Evolutionary conservation across 2,797 vertebrate genomes (phyloP), one percentile per base, ranked within the genome.

Genomic region (Sternarchorhynchus goeldii): DNA sequence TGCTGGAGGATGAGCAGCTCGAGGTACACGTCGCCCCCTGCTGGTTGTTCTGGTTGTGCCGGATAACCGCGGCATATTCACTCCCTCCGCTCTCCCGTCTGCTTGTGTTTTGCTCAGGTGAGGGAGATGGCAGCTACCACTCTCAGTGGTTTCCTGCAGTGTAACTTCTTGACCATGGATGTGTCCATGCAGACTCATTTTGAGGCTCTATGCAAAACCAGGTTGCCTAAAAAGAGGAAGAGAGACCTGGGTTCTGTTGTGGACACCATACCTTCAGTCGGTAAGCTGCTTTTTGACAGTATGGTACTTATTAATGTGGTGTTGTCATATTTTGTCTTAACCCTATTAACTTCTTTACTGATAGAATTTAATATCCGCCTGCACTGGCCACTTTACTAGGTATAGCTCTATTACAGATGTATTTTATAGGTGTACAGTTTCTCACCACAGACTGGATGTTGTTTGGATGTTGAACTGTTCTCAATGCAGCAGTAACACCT

Each of bases 71-170:
- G 4, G 34, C 34, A 7, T 50, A 12, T 34, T 74, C 45, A 66
- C 18, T 20, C 8, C 14, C 17, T 75, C 34, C 58, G 36, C 59
- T n/a, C 36, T 12, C 32, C 21, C 17, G 32, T 73, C 45, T 66
- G 57, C 8, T 16, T 76, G 14, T 6, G 18, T 80, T 39, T 57
- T 12, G 53, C n/a, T 0, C 72, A 99, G 97, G 96, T 98, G 88
- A 94, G 97, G 88, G 97, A 98, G 91, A 98, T 99, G 95, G 97
- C 97, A 36, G 95, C 95, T 82, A 99, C 96, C 84, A 99, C 97
- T 0, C 92, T 99, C 68, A 97, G 97, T 67, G 97, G 97, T 70
- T 93, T 99, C 77, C 90, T 99, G 76, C 97, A 99, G 88, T 99
- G 97, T 88, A 95, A 95, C 83, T 99, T 98, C 84, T 94, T 99